A percentile compares a stretch with the other conserved stretches of the same genome.
Evolutionary conservation across 2,113 vertebrate genomes (phyloP).

Genomic region (Hippocampus zosterae): DNA sequence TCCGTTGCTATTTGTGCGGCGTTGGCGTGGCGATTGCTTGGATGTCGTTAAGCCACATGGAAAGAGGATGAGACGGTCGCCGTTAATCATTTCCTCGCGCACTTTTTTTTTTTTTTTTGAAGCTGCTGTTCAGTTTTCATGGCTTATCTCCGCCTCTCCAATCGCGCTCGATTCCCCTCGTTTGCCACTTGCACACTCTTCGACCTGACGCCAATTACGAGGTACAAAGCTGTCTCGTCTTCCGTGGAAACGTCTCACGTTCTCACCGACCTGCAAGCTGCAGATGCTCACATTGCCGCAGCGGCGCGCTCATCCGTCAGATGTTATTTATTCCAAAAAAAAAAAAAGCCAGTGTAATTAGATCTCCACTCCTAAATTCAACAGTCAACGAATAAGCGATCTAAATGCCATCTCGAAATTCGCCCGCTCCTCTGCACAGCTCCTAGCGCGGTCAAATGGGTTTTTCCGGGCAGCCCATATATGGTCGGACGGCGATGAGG

Average conservation of each 20-base stretch:
- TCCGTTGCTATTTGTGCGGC: background rate
- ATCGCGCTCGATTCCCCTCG: background rate
- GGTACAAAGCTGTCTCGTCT: no score
- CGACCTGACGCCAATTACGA: no score
- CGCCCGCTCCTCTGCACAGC: constrained; percentile 39
- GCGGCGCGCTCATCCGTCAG: background rate
- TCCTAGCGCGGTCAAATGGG: constrained; percentile 40
- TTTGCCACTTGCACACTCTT: background rate
- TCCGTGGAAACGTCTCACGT: no score
- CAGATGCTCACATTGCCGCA: background rate
- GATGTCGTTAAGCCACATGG: background rate
- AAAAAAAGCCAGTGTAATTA: background rate
- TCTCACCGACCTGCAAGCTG: background rate
- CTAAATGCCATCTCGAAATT: constrained; percentile 34
- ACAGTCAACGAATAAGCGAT: constrained; percentile 12
- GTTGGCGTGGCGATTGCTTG: background rate
- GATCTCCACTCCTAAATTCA: background rate
- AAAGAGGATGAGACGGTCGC: background rate
- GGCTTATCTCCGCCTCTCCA: background rate
- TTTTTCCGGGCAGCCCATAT: constrained; percentile 67
- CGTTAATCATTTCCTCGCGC: background rate
- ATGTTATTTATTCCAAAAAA: background rate
- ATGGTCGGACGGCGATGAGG: constrained; percentile 62
- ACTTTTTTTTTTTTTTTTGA: background rate
- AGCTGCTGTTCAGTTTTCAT: background rate